Conservation (phyloP, 2,888 invertebrate genomes). For the Meiosimyza decipiens region DNA sequence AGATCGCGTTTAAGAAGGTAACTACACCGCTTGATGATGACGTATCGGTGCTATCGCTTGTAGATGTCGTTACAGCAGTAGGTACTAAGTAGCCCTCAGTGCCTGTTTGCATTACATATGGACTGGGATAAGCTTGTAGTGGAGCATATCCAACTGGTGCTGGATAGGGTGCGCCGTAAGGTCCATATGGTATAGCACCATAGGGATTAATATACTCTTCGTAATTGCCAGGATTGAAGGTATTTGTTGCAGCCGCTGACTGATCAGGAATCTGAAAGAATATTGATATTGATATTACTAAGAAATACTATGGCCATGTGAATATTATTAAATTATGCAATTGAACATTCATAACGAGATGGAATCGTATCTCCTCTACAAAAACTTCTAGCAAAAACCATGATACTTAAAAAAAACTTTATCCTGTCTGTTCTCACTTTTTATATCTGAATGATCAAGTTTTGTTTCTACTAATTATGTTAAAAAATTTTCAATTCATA, state of each 20-base stretch:
- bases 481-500: neutral
- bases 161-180: conserved; percentile 42
- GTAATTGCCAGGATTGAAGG: conserved; percentile 54
- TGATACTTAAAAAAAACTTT: no score
- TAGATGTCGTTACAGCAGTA: conserved; percentile 41
- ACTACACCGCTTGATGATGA: conserved; percentile 44
- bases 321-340: no score
- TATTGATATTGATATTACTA: conserved; percentile 25
- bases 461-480: no score
- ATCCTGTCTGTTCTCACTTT: no score
- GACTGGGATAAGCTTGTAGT: conserved; percentile 55
- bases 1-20: conserved; percentile 51
- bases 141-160: conserved; percentile 47
- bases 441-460: no score
- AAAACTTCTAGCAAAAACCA: no score
- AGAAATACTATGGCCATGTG: no score
- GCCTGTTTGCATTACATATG: conserved; percentile 64
- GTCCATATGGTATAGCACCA: conserved; percentile 44
- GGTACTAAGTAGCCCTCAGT: conserved; percentile 68
- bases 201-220: conserved; percentile 54
- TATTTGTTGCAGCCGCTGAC: conserved; percentile 50
- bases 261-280: conserved; percentile 50
- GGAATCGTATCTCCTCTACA: no score
- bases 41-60: conserved; percentile 41
- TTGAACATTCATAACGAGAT: no score